Evolutionary conservation across 2,113 vertebrate genomes (phyloP).

Genomic region (Pseudonaja textilis): DNA sequence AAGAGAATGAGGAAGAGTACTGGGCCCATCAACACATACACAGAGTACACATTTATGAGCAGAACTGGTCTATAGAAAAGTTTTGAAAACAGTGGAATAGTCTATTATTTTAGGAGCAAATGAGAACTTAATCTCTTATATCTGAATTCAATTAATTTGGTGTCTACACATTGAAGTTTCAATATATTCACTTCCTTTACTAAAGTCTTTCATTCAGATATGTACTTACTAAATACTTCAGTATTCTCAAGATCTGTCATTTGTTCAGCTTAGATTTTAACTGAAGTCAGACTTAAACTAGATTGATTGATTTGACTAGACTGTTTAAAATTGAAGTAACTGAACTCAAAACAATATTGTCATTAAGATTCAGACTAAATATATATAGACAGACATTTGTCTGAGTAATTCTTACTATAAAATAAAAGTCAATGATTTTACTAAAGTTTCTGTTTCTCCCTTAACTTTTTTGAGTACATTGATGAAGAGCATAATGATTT

Average conservation of each 20-base stretch:
- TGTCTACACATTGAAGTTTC: not conserved
- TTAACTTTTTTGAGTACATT: not conserved
- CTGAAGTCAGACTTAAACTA: conserved; percentile 14
- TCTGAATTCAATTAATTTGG: not conserved
- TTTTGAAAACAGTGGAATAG: not conserved
- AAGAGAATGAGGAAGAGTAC: not conserved
- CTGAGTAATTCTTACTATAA: not conserved
- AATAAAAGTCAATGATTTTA: not conserved
- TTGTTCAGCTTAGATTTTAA: conserved; percentile 14
- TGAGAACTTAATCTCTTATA: not conserved
- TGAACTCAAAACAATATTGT: conserved; percentile 7
- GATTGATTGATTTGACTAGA: conserved; percentile 10
- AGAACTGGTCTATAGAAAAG: not conserved
- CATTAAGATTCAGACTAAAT: not conserved
- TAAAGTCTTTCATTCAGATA: not conserved
- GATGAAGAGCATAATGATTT: not conserved
- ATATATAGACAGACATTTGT: not conserved
- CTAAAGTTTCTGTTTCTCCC: not conserved
- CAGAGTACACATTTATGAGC: not conserved
- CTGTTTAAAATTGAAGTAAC: conserved; percentile 5
- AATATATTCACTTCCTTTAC: conserved; percentile 1
- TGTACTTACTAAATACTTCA: not conserved
- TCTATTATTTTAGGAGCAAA: not conserved
- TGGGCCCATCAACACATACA: not conserved
- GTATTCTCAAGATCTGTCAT: not conserved